Base-by-base conservation (phyloP, 2,888 invertebrate species). In the Amiota mariae region DNA sequence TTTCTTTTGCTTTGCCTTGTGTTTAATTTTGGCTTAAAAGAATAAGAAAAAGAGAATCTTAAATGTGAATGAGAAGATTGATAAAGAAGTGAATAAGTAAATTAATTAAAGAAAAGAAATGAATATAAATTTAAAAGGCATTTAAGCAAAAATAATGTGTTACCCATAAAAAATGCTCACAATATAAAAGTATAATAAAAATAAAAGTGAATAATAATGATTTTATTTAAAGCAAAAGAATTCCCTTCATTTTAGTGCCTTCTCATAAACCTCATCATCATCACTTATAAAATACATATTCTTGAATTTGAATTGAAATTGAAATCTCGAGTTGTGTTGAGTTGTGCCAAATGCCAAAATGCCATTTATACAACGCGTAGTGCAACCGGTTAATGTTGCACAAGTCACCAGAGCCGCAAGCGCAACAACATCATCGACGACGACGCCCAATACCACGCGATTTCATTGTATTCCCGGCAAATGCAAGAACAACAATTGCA, bases 331-430 rank as follows among this genome's bases (percentile, higher is more conserved):
- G 9, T 73, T 70, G 75, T 79, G 78, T 80, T 72, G 74, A 72
- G 72, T 47, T 36, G 36, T 54, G 74, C 15, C 63, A 36, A 72
- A 71, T 72, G 74, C 89, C 90, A 92, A 91, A 87, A 96, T 97
- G 96, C 96, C 97, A 90, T 96, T 96, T 92, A 94, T 96, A 89
- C 94, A 95, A 89, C 94, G 96, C 86, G 93, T 94, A 86, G 93
- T 97, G 89, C 94, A 95, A 90, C 97, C 97, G 85, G 94, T 93
- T 88, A 93, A 92, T 91, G 91, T 97, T 89, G 94, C 95, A 87
- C 93, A 94, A 80, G 87, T 83, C 67, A 84, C 86, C 47, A 36
- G 2, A 36, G 81, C 86, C 72, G 80, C 85, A 72, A 84, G 81
- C 64, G 76, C 77, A 57, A 56, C 36, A 36, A 36, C 76, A 75